Evolutionary conservation across 2,888 invertebrate species (phyloP), one percentile per base, ranked within the genome.

Genomic region (Ashinkailepas kermadecensis): DNA sequence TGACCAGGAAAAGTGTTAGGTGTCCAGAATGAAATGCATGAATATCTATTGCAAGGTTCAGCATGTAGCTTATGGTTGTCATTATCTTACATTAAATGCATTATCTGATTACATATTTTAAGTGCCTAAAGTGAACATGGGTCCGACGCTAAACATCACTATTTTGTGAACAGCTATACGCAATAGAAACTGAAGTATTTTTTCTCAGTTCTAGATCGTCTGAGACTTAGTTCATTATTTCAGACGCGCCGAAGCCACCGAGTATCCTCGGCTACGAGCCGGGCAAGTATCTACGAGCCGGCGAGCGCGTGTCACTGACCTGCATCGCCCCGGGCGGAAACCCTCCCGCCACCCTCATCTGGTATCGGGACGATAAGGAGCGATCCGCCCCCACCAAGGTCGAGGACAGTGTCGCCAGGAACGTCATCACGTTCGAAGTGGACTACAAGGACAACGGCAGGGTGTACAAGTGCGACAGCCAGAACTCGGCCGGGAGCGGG

Each of bases 241-340:
- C 89, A 99, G 98, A 97, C 90, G 97, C 99, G 0, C 99, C 99
- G 11, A 93, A 94, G 84, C 91, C 92, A 15, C 95, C 98, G 8
- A 91, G 92, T 86, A 96, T 99, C 86, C 93, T 93, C 58, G 97
- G 97, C 23, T 95, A 96, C 88, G 92, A 92, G 39, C 93, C 95
- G 39, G 97, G 96, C 18, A 93, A 94, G 0, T 82, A 86, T 10
- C 86, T 89, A 25, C 86, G 83, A 13, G 87, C 86, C 8, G 88
- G 88, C 57, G 86, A 87, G 18, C 91, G 94, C 9, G 93, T 96
- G 87, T 94, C 93, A 87, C 91, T 99, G 85, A 93, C 94, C 74
- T 99, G 99, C 88, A 93, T 94, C 80, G 95, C 97, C 10, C 92
- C 93, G 18, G 97, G 98, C 25, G 99, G 99, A 80, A 97, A 99